Evolutionary conservation across 1,140 invertebrate genomes (phyloP), one percentile per base, ranked within the genome.

Genomic region (Brachionus koreanus): DNA sequence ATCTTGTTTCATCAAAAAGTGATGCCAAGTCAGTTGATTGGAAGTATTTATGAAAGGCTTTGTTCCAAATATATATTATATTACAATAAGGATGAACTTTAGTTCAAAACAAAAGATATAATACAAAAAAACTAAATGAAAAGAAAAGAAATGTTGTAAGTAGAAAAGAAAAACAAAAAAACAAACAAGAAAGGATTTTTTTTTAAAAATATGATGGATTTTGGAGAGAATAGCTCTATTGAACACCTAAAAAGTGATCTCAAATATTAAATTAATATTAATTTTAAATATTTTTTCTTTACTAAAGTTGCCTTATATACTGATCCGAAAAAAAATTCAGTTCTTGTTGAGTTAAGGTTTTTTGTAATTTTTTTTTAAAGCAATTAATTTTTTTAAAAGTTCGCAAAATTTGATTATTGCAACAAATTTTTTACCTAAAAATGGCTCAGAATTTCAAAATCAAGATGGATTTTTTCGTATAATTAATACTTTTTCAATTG

Each of bases 21-120:
- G 42, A 74, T 74, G 69, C 69, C 69, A 43, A 74, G 69, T 74
- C 16, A 74, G 43, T 74, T 74, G 42, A 39, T 43, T 16, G 69
- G 69, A 43, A 16, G 19, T 16, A 6, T 74, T 7, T 74, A 46
- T 43, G 5, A 74, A 43, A 42, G 33, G 23, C 23, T 74, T 19
- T 74, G 23, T 19, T 39, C 69, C 16, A 74, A 74, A 19, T 74
- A 39, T 43, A 16, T 74, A 13, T 16, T 74, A 7, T 74, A 74
- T 74, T 74, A 74, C 42, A 74, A 74, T 9, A n/a, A 43, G 6
- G 25, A 37, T 63, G 3, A 29, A 16, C 19, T 23, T 43, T 6
- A 43, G 43, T 5, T 13, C 42, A 23, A 43, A 52, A 52, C n/a
- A 6, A 52, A 52, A 52, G 46, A 52, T 52, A 16, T 23, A 43